Evolutionary conservation across 2,888 invertebrate genomes (phyloP), one percentile per base, ranked within the genome.

Genomic region (Tenodera sinensis): DNA sequence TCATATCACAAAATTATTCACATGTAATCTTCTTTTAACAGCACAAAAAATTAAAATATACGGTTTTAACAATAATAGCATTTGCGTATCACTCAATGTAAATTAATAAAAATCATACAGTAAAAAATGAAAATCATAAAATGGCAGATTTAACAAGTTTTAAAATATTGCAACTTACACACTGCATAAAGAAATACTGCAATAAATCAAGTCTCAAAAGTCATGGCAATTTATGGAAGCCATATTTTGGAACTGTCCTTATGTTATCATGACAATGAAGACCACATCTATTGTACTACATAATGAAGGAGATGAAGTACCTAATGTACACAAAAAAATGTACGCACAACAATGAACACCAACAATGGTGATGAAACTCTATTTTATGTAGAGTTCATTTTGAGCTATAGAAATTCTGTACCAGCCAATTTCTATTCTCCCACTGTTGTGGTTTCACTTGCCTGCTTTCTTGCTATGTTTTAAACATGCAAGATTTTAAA

Each of bases 1-100:
- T 90, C 85, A 89, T 87, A 89, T 89, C 85, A 90, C 84, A 90
- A 87, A 89, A 89, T 83, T 88, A 89, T 84, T 47, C 89, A 88
- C 87, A 90, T 88, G 88, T 81, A 84, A 85, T 89, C 84, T 83
- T 83, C 85, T 71, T 71, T 81, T 88, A 89, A 85, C 87, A 89
- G 84, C 84, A 83, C 88, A 47, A 88, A 89, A 89, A 88, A 83
- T 84, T 34, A 42, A 89, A 87, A 84, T 89, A 86, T 84, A 87
- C 27, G 28, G 6, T 71, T 86, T 87, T 85, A 89, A 89, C 83
- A 88, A 84, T 82, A 89, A 86, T 89, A 54, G 71, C 83, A 47
- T 88, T 28, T 87, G 42, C 83, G 84, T 83, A 54, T 83, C 83
- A 89, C 83, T 86, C 83, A 89, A 89, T 71, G 34, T 47, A 84